Evolutionary conservation across 2,797 vertebrate species (phyloP), one percentile per base, ranked within the genome.

Genomic region (Acipenser oxyrinchus): DNA sequence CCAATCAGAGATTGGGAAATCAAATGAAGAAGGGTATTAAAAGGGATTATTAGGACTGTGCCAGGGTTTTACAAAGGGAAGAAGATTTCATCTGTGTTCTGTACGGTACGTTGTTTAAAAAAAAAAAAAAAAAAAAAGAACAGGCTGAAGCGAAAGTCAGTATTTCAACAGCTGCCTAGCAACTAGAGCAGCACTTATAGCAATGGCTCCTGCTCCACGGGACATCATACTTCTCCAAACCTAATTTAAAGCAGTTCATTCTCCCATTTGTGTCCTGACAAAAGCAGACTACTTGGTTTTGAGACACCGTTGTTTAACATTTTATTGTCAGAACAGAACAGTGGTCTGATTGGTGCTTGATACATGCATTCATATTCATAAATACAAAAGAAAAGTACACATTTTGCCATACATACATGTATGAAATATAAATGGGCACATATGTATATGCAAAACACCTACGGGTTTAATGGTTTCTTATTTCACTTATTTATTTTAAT

Each of bases 101-200:
- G 74, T 11, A 65, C 10, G 15, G 23, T 70, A 74, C 49, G 13
- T 71, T 1, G 71, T 68, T 70, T 63, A 48, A 74, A 78, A 71
- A 65, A 68, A 76, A 68, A 77, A 72, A 51, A 62, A 67, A 55
- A 69, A 37, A 64, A 63, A 67, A 52, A 68, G 48, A 65, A 60
- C 50, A 68, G 68, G 57, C 64, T 64, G 65, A 67, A 73, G 64
- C 68, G 71, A 64, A 81, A 81, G 79, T 67, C 76, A 79, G 73
- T 75, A 69, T 82, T 80, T 79, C 77, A 79, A 81, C 82, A 87
- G 89, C 89, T 89, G 81, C 89, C 75, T 85, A 82, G 89, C 87
- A 89, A 90, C 89, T 65, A 66, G 55, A 71, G 70, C 68, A 70
- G 70, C 70, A 73, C 69, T 63, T 62, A 59, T 68, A 67, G 66